Base-by-base conservation (phyloP, 2,888 invertebrate species). In the Chalcis sispes region DNA sequence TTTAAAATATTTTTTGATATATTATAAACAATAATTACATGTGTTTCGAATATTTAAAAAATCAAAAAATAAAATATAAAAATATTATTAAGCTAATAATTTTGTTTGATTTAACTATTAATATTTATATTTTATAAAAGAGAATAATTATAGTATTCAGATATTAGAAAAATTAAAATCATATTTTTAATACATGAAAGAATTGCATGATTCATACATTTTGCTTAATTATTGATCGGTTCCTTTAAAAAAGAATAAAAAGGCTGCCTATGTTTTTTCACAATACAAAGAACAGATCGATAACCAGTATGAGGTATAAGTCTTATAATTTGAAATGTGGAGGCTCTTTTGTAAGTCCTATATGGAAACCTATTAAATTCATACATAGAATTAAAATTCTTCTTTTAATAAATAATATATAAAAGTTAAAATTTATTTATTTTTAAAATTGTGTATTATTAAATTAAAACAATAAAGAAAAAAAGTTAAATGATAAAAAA, bases 191-290 rank as follows among this genome's bases (percentile, higher is more conserved):
- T 58, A 23, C 29, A 40, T 1, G 5, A 36, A 52, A 20, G n/a
- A 40, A 8, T 4, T 2, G n/a, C 1, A 20, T 40, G 10, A 46
- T 23, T 54, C 13, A 29, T 23, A 65, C 25, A 48, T 8, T 25
- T n/a, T 32, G n/a, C 27, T 50, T n/a, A 59, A 18, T 50, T 59
- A 73, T 73, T 48, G 73, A 73, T 73, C 29, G 50, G 40, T 52
- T 61, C 13, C n/a, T 58, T 54, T n/a, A 29, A 73, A 32, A 2
- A 54, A n/a, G 36, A 48, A 72, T 46, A 25, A n/a, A 65, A 64
- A 56, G 29, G 13, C 15, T 29, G n/a, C 15, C 46, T 15, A 40
- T 36, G 64, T 42, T 18, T 64, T 70, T 61, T 70, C 70, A 70
- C 50, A 71, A 61, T 62, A 42, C 15, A 42, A 25, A n/a, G 29